Evolutionary conservation across 1,140 invertebrate genomes (phyloP).

Genomic region (Aphaenogaster rudis): DNA sequence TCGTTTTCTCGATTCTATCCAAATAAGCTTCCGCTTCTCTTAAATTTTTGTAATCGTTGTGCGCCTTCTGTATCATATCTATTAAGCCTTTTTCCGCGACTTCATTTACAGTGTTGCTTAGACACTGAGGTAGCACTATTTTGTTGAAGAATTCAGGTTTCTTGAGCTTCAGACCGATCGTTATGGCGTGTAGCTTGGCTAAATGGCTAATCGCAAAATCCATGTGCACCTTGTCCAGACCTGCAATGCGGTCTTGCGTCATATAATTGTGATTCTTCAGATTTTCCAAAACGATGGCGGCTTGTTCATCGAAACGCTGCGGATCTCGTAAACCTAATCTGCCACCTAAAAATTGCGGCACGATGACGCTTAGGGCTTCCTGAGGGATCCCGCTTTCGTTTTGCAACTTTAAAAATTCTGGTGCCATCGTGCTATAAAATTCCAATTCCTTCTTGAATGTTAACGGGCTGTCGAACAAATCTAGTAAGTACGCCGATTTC

Average conservation of each 20-base stretch:
- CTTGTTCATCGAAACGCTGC: conserved; percentile 87
- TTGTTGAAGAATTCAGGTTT: conserved; percentile 87
- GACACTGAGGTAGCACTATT: conserved; percentile 58
- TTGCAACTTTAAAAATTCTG: conserved; percentile 86
- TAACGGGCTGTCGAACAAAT: conserved; percentile 88
- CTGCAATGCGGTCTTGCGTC: conserved; percentile 86
- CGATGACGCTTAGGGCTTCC: conserved; percentile 83
- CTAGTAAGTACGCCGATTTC: conserved; percentile 87
- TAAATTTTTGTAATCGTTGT: conserved; percentile 76
- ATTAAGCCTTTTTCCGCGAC: conserved; percentile 72
- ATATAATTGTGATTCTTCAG: conserved; percentile 86
- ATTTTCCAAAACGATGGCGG: conserved; percentile 88
- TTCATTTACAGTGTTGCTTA: conserved; percentile 69
- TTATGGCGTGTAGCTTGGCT: conserved; percentile 88
- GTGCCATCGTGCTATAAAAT: conserved; percentile 87
- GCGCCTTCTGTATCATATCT: conserved; percentile 81
- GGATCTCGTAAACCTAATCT: conserved; percentile 86
- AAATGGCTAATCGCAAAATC: conserved; percentile 86
- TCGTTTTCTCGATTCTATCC: conserved; percentile 76
- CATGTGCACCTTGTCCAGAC: conserved; percentile 86
- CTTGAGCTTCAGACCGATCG: conserved; percentile 86
- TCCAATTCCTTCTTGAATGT: conserved; percentile 88
- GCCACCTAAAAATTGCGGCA: conserved; percentile 87
- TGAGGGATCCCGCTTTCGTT: conserved; percentile 83
- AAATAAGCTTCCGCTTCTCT: conserved; percentile 74